Evolutionary conservation across 2,888 invertebrate species (phyloP).

Genomic region (Phortica okadai): DNA sequence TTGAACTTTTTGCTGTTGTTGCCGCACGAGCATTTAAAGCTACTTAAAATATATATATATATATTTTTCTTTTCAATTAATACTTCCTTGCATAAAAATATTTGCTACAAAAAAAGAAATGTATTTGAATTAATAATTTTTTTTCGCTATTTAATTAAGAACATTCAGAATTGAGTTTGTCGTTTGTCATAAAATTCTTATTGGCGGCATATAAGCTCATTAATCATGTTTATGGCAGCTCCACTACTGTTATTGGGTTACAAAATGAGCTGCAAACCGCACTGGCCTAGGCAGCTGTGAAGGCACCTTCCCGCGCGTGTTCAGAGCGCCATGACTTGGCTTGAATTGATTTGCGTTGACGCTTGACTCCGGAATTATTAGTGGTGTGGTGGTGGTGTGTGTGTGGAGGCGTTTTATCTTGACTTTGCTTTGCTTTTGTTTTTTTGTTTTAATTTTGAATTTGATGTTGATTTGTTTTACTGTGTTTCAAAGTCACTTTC

Average conservation of each 20-base stretch:
- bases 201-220: too few relatives aligned
- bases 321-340: too few relatives aligned
- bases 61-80: not conserved
- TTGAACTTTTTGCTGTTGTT: not conserved
- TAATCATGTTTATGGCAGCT: too few relatives aligned
- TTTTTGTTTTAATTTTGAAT: not conserved
- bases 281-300: too few relatives aligned
- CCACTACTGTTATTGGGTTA: too few relatives aligned
- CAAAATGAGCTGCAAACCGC: too few relatives aligned
- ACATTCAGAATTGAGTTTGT: not conserved
- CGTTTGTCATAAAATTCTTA: too few relatives aligned
- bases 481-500: conserved; percentile 65
- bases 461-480: not conserved
- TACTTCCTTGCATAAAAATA: not conserved
- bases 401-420: not conserved
- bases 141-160: not conserved
- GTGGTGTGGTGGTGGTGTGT: not conserved
- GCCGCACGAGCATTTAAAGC: not conserved
- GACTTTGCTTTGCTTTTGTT: conserved; percentile 5
- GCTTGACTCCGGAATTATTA: too few relatives aligned
- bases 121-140: not conserved
- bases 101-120: not conserved
- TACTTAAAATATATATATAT: not conserved
- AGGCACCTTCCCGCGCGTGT: too few relatives aligned
- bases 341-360: too few relatives aligned